Evolutionary conservation across 1,140 invertebrate genomes (phyloP), one percentile per base, ranked within the genome.

Genomic region (Sipha flava): DNA sequence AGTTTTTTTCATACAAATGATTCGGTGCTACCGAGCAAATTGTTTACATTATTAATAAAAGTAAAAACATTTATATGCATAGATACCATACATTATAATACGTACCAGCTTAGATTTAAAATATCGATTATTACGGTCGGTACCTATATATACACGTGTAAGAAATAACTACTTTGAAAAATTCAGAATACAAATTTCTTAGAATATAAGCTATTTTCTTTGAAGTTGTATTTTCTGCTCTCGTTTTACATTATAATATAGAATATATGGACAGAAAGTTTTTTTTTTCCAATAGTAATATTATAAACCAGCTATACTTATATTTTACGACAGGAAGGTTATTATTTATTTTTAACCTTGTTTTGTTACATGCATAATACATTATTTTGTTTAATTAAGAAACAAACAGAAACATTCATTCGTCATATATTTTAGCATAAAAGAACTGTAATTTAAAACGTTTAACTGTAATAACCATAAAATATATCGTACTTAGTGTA

Each of bases 391-490:
- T n/a, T n/a, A n/a, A n/a, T n/a, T n/a, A n/a, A n/a, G n/a, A n/a
- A n/a, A n/a, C n/a, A n/a, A n/a, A n/a, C n/a, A n/a, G n/a, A n/a
- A n/a, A n/a, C n/a, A n/a, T n/a, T n/a, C n/a, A n/a, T n/a, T n/a
- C 34, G 62, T 77, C 62, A 52, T 45, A 14, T 6, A 4, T 23
- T n/a, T 64, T 62, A 75, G 40, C 68, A 77, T 79, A 26, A 31
- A 26, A 68, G n/a, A 40, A 37, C n/a, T 37, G 18, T 68, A 68
- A 45, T 68, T 31, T 14, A 79, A 79, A 81, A 72, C 49, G 54
- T 40, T 23, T 81, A 40, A 59, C 37, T 43, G 40, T 54, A 80
- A 80, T 62, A 52, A 43, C 64, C 66, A 45, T 64, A 81, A 73
- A 75, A 47, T 52, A 45, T 43, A 47, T 26, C 77, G 66, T n/a